Evolutionary conservation across 2,888 invertebrate species (phyloP).

Genomic region (Mellilla xanthometata): DNA sequence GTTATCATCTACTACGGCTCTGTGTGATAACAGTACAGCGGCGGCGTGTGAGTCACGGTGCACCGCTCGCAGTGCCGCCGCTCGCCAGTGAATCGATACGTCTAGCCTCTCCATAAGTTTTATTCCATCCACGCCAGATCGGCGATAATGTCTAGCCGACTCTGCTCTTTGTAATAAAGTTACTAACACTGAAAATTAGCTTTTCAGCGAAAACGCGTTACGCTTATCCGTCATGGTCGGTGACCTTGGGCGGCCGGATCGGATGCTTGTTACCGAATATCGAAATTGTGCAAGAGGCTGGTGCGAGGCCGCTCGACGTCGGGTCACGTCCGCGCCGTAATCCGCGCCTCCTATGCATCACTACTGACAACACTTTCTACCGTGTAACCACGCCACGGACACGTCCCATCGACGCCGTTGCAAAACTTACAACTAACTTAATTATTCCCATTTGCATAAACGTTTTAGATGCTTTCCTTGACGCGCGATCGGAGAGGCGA

Average conservation of each 20-base stretch:
- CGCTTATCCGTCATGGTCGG: conserved; percentile 34
- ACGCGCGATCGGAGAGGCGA: conserved; percentile 8
- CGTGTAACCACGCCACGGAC: conserved; percentile 31
- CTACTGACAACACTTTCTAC: conserved; percentile 51
- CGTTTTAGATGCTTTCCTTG: conserved; percentile 15
- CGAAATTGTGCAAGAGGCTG: conserved; percentile 45
- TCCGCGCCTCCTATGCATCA: conserved; percentile 42
- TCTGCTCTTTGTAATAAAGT: conserved; percentile 4
- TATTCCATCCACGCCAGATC: conserved; percentile 31
- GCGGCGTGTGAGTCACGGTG: conserved; percentile 24
- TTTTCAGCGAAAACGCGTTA: conserved; percentile 21
- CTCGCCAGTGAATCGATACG: conserved; percentile 46
- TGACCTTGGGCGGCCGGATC: conserved; percentile 39
- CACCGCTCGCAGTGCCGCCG: conserved; percentile 20
- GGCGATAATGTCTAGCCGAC: conserved; percentile 24
- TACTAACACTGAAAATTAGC: conserved; percentile 21
- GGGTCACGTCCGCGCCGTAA: conserved; percentile 39
- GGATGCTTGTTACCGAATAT: conserved; percentile 38
- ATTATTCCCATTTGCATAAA: conserved; percentile 30
- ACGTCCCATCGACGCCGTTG: conserved; percentile 39
- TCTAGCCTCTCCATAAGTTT: conserved; percentile 39
- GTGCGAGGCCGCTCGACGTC: conserved; percentile 35
- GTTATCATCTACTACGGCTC: conserved; percentile 17
- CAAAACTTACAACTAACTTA: conserved; percentile 39
- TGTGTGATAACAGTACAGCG: conserved; percentile 21